Percentiles rank a stretch among this genome's conserved stretches.
These are phyloP conservation scores for Scartelaos histophorus DNA, from an alignment of 2,113 vertebrate genomes.

Conservation along the genomic window DNA sequence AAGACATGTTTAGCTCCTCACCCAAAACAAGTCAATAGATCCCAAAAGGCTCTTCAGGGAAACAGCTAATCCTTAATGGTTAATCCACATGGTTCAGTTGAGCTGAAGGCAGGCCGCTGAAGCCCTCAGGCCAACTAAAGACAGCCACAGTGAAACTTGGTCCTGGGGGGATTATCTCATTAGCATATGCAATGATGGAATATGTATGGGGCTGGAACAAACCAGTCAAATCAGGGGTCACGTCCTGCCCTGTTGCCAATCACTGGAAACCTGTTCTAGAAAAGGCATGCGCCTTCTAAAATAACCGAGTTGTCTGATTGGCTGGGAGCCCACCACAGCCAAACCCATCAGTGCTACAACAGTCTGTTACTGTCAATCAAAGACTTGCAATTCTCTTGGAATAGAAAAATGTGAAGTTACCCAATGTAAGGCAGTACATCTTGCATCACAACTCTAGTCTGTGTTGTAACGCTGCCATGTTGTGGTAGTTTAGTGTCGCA, in stretches of 20 bases:
- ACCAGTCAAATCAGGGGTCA: slow-evolving; percentile 65
- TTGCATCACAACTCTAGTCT: not conserved
- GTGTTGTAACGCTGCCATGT: slow-evolving; percentile 46
- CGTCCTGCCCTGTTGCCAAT: slow-evolving; percentile 80
- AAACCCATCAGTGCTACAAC: slow-evolving; percentile 39
- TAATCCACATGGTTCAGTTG: slow-evolving; percentile 77
- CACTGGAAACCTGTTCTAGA: slow-evolving; percentile 79
- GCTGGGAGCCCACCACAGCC: slow-evolving; percentile 73
- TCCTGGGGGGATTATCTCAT: slow-evolving; percentile 73
- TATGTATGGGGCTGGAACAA: slow-evolving; percentile 81
- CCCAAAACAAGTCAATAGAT: slow-evolving; percentile 34
- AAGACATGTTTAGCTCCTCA: slow-evolving; percentile 81
- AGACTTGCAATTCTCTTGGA: slow-evolving; percentile 74
- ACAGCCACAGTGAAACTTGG: slow-evolving; percentile 46
- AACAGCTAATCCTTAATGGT: slow-evolving; percentile 62
- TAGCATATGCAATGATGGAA: slow-evolving; percentile 79
- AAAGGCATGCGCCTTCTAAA: slow-evolving; percentile 91
- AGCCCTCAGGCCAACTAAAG: slow-evolving; percentile 59
- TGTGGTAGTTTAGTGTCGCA: not conserved
- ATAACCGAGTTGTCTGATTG: slow-evolving; percentile 85
- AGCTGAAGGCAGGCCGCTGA: slow-evolving; percentile 72
- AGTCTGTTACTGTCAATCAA: slow-evolving; percentile 85
- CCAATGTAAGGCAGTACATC: slow-evolving; percentile 17
- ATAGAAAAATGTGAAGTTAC: slow-evolving; percentile 75
- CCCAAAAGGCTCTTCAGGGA: slow-evolving; percentile 57